Evolutionary conservation across 2,113 vertebrate genomes (phyloP), one percentile per base, ranked within the genome.

Genomic region (Athene noctua): DNA sequence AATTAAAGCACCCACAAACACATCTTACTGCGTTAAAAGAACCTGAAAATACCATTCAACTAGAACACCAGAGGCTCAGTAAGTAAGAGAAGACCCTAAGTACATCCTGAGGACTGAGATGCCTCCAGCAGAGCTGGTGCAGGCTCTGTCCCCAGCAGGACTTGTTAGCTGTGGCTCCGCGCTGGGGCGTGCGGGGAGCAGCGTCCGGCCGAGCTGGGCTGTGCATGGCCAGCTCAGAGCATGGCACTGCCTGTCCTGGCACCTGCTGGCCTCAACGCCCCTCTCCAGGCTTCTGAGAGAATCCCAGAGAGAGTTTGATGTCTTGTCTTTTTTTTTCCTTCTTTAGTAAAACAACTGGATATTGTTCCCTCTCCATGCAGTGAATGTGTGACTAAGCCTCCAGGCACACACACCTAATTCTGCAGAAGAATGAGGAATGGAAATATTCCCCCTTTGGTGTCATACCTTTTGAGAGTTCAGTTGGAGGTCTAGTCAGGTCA

Each of bases 1-100:
- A 96, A 96, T 97, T 97, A 97, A 97, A 95, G 95, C 87, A 96
- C 94, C 97, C 91, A 94, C 87, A 95, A 97, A 95, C 81, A 92
- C 71, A 73, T 94, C 74, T 90, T 86, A 68, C 46, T 83, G 84
- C 84, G 71, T 88, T 95, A 83, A 91, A 92, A 90, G 81, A 74
- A 86, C 79, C 79, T 93, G 93, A 80, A 96, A 92, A 80, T 91
- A 70, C 51, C 61, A 27, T 91, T 91, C 27, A 49, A 4, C 63
- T 88, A 42, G 49, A 91, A 34, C 40, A 54, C 36, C n/a, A 58
- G 38, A 15, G 46, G 29, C 84, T 91, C 12, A 14, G n/a, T 58
- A 59, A 73, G 38, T 26, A 71, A 58, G 73, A 90, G 84, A 40
- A 65, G 67, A 61, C 44, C 49, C 18, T 29, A 22, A 58, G 61